phyloP scores from a whole-genome alignment of 2,888 invertebrate species.

The Drosophila heteroneura region DNA sequence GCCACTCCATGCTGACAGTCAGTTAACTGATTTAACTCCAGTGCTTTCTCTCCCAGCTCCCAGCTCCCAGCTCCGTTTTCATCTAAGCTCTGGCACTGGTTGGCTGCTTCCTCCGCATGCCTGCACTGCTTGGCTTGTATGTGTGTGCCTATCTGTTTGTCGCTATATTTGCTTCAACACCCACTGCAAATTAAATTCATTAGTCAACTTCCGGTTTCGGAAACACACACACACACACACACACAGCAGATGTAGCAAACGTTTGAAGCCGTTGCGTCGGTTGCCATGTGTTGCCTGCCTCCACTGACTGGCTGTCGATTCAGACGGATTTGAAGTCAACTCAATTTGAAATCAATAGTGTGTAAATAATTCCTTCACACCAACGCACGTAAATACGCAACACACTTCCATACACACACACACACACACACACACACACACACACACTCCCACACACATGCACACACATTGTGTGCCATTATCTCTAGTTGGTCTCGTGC shows the following conservation, averaged over 20 bases:
- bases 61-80: conserved; percentile 10
- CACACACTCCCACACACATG: not conserved
- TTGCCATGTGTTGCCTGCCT: conserved; percentile 65
- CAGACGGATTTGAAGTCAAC: conserved; percentile 84
- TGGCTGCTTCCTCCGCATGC: conserved; percentile 8
- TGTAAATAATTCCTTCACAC: conserved; percentile 85
- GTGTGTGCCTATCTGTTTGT: conserved; percentile 57
- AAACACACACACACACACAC: conserved; percentile 36
- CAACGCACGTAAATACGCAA: conserved; percentile 51
- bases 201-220: conserved; percentile 81
- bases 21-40: conserved; percentile 56
- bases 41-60: not conserved
- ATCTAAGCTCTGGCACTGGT: conserved; percentile 7
- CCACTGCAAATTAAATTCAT: conserved; percentile 83
- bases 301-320: conserved; percentile 80
- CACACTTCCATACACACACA: conserved; percentile 12
- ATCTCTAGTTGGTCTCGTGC: conserved; percentile 29
- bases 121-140: not conserved
- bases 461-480: not conserved
- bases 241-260: not conserved
- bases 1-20: conserved; percentile 41
- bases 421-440: not conserved
- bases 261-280: conserved; percentile 42
- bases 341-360: conserved; percentile 86
- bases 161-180: conserved; percentile 82